phyloP scores from a whole-genome alignment of 1,140 invertebrate species.

The Lineus longissimus region DNA sequence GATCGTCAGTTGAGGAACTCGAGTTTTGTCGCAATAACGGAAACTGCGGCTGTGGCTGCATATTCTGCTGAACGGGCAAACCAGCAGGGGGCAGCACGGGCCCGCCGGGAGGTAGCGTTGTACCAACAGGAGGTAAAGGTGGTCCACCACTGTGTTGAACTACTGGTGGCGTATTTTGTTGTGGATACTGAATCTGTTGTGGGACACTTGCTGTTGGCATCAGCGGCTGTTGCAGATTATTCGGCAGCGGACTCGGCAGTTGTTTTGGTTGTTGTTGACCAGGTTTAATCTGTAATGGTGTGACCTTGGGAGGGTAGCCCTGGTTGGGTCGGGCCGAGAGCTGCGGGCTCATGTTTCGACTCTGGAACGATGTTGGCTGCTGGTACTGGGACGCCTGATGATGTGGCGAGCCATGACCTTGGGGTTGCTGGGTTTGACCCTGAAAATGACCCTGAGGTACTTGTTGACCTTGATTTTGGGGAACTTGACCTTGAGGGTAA shows the following conservation, averaged over 20 bases:
- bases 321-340: not conserved
- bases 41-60: not conserved
- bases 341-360: not conserved
- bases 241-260: not conserved
- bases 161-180: not conserved
- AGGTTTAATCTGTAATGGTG: not conserved
- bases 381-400: not conserved
- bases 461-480: not conserved
- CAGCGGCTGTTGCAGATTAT: not conserved
- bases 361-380: not conserved
- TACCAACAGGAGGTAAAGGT: no score
- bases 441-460: not conserved
- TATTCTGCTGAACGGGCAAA: not conserved
- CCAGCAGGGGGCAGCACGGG: no score
- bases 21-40: conserved; percentile 5
- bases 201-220: not conserved
- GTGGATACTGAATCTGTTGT: not conserved
- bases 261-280: conserved; percentile 7
- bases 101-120: no score
- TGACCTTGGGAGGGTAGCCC: not conserved
- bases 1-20: conserved; percentile 46
- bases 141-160: not conserved
- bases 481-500: not conserved
- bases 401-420: no score
- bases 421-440: not conserved